Conservation (phyloP, 2,888 invertebrate genomes). For the Stratiomys singularior region DNA sequence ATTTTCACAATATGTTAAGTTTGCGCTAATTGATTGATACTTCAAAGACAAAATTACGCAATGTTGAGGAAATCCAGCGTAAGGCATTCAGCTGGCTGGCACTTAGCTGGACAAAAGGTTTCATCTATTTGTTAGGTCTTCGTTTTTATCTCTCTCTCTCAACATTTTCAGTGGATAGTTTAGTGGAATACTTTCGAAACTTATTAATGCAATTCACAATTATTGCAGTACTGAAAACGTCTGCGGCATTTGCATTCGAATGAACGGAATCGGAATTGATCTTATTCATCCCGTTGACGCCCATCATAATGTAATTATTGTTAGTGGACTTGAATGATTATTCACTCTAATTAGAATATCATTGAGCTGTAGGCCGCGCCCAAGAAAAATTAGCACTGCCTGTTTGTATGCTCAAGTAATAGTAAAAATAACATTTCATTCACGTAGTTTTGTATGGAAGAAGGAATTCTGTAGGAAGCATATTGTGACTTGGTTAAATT, state of each 20-base stretch:
- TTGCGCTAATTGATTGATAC: slow-evolving; percentile 21
- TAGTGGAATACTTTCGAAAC: background rate
- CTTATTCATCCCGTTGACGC: slow-evolving; percentile 11
- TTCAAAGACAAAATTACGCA: background rate
- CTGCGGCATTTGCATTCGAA: background rate
- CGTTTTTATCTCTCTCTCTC: background rate
- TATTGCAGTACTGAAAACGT: background rate
- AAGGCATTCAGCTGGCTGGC: background rate
- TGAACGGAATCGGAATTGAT: background rate
- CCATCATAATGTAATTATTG: slow-evolving; percentile 19
- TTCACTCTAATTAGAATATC: slow-evolving; percentile 19
- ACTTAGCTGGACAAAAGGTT: background rate
- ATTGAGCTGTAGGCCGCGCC: slow-evolving; percentile 11
- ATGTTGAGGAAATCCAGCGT: background rate
- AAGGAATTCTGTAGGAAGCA: too few species aligned
- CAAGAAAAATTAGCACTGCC: background rate
- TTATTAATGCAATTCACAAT: background rate
- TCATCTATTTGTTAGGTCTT: slow-evolving; percentile 7
- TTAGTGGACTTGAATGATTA: background rate
- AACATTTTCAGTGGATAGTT: background rate
- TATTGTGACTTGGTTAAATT: too few species aligned
- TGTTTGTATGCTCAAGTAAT: too few species aligned
- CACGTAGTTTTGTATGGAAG: too few species aligned
- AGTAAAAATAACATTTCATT: too few species aligned
- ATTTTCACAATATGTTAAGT: slow-evolving; percentile 2